Conservation (phyloP, 1,140 invertebrate genomes). For the Holotrichia oblita region DNA sequence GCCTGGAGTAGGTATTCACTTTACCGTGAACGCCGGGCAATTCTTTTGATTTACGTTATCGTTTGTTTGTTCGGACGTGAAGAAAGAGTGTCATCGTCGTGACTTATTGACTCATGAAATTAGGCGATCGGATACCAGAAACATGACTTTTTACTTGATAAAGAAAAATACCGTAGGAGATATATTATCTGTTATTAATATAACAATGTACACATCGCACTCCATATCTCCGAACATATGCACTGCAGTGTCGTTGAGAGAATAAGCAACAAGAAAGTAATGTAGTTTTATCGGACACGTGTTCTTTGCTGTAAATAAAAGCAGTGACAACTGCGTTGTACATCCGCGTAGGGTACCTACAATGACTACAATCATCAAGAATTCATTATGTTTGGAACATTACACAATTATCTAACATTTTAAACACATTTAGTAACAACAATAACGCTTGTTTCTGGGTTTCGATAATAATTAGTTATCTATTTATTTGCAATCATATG, state of each 20-base stretch:
- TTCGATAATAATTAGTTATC: no score
- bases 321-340: no score
- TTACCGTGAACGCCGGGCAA: conserved; percentile 51
- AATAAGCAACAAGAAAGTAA: conserved; percentile 4
- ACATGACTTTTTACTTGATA: conserved; percentile 14
- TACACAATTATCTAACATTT: no score
- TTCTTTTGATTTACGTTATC: conserved; percentile 53
- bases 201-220: not conserved
- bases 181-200: conserved; percentile 17
- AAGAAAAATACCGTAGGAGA: conserved; percentile 29
- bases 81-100: conserved; percentile 40
- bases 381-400: no score
- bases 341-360: no score
- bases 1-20: conserved; percentile 51
- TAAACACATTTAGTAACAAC: no score
- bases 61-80: conserved; percentile 47
- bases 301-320: not conserved
- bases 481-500: no score
- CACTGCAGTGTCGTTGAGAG: not conserved
- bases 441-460: no score
- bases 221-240: not conserved
- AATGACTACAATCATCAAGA: no score
- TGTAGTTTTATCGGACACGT: conserved; percentile 8
- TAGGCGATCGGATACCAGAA: conserved; percentile 34
- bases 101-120: conserved; percentile 41